Evolutionary conservation across 2,113 vertebrate species (phyloP).

Genomic region (Zapornia atra): DNA sequence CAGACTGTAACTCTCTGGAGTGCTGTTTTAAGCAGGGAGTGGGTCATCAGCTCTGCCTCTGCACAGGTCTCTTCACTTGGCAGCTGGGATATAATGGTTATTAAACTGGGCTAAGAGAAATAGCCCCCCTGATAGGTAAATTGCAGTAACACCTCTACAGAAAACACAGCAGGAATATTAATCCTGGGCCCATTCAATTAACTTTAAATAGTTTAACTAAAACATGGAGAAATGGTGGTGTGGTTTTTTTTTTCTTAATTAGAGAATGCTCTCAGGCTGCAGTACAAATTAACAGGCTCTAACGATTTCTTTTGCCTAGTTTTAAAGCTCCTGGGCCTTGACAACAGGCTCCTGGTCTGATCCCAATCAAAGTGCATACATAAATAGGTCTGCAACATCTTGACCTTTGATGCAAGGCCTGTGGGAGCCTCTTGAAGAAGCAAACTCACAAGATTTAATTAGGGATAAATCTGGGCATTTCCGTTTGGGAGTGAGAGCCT

Average conservation of each 20-base stretch:
- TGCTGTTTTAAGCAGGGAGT: not conserved
- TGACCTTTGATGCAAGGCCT: not conserved
- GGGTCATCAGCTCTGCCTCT: not conserved
- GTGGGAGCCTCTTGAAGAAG: not conserved
- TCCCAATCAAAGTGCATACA: not conserved
- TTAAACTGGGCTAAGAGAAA: conserved; percentile 18
- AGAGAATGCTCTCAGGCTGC: not conserved
- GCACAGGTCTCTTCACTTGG: not conserved
- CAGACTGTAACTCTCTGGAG: not conserved
- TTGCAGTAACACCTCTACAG: not conserved
- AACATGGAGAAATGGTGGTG: not conserved
- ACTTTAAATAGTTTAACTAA: not conserved
- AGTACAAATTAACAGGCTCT: not conserved
- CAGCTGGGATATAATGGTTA: not conserved
- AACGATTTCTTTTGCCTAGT: not conserved
- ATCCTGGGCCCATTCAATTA: conserved; percentile 15
- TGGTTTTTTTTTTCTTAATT: not conserved
- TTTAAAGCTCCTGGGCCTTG: not conserved
- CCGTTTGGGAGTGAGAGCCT: not conserved
- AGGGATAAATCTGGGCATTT: conserved; percentile 14
- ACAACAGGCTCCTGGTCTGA: not conserved
- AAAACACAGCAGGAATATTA: not conserved
- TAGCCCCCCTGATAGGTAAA: not conserved
- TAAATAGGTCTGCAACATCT: not conserved
- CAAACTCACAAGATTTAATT: conserved; percentile 4